phyloP scores from a whole-genome alignment of 2,888 invertebrate species.

The Sturmia bella region DNA sequence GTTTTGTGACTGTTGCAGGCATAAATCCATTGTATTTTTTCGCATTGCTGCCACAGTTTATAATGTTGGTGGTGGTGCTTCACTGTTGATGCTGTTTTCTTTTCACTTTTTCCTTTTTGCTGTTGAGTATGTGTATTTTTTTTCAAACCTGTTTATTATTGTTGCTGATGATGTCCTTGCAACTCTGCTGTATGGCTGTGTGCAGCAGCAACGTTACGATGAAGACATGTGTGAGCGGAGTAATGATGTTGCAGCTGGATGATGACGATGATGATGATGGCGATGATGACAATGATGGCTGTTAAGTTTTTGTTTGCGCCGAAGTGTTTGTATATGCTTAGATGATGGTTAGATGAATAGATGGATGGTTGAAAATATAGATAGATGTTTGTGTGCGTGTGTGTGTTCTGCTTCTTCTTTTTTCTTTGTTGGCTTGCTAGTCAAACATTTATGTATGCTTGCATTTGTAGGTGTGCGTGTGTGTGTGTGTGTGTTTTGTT shows the following conservation, averaged over 20 bases:
- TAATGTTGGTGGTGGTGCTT: constrained; percentile 53
- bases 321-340: constrained; percentile 26
- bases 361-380: constrained; percentile 10
- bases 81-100: constrained; percentile 34
- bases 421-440: constrained; percentile 1
- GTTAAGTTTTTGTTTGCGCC: constrained; percentile 50
- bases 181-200: constrained; percentile 3
- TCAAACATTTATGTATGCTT: constrained; percentile 49
- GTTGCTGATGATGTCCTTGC: constrained; percentile 54
- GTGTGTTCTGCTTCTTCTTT: background rate
- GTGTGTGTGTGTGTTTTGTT: background rate
- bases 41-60: constrained; percentile 66
- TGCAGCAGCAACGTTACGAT: background rate
- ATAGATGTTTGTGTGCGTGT: background rate
- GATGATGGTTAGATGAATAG: constrained; percentile 25
- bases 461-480: background rate
- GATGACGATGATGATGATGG: constrained; percentile 1
- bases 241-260: constrained; percentile 34
- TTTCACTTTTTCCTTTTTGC: background rate
- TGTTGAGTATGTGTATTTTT: background rate
- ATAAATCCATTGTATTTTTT: constrained; percentile 60
- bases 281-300: constrained; percentile 51
- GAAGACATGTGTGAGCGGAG: constrained; percentile 25
- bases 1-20: constrained; percentile 67
- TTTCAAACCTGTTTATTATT: constrained; percentile 19